Evolutionary conservation across 1,140 invertebrate species (phyloP), one percentile per base, ranked within the genome.

Genomic region (Phortica variegata): DNA sequence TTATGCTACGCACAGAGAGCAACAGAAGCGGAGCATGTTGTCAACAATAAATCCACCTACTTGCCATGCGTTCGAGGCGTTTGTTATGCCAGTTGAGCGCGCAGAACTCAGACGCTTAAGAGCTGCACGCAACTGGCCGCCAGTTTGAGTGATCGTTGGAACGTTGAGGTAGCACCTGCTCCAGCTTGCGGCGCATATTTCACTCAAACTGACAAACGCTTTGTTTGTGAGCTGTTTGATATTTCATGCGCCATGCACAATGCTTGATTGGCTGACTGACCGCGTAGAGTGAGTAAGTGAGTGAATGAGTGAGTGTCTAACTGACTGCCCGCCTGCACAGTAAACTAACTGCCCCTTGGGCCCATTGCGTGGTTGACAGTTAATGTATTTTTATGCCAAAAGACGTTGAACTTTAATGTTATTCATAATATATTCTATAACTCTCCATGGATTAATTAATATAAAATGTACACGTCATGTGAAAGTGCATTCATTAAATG

Each of bases 141-240:
- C 23, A 26, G 23, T 26, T 26, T 26, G 23, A 26, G 23, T 26
- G 23, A 26, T 26, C 23, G 23, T 26, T 26, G 23, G n/a, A n/a
- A n/a, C n/a, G n/a, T n/a, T n/a, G n/a, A n/a, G n/a, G n/a, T n/a
- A n/a, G n/a, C 26, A 29, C 26, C 26, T 12, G 26, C 26, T 29
- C 6, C 26, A 29, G 26, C 26, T 29, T 6, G 45, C 23, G 60
- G 51, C 56, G 56, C 66, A 68, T 68, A 71, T 68, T 63, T 71
- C 62, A 71, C 66, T 71, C 60, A 63, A 58, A 66, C 68, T 71
- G 66, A 71, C 66, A 71, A 60, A 63, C 68, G 69, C 60, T 69
- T 69, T 69, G 65, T 69, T 58, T 54, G 13, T 36, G 49, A 56
- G 43, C 65, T 69, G 65, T 17, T 20, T 19, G 13, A 15, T 44